Base-by-base conservation (phyloP, 1,140 invertebrate species). In the Lepidurus apus region DNA sequence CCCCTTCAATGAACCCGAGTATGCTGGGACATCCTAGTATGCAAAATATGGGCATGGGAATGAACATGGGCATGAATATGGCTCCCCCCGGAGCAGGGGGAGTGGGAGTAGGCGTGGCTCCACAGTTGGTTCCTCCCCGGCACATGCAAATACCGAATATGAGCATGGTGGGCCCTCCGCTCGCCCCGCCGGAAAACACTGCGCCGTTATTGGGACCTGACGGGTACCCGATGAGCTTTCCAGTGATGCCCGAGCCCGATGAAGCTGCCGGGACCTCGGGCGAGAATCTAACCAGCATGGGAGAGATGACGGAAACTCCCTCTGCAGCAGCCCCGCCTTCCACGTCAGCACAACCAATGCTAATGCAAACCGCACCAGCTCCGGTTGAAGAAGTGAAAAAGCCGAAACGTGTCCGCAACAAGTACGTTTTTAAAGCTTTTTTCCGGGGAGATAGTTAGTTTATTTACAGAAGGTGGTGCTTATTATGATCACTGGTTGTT, bases 221-320 rank as follows among this genome's bases (percentile, higher is more conserved):
- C 53, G 53, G 53, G 13, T 65, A 65, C 53, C 53, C 53, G 53
- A 65, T 65, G 53, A 65, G 53, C 53, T 65, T 65, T 65, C 53
- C 53, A 65, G 53, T 65, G 53, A 65, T 65, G 53, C 53, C 53
- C 53, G 53, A 65, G 53, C 53, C 53, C 53, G 53, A 65, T 65
- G 53, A 65, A 65, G 53, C 53, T 65, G 53, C 53, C 53, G 53
- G 53, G 53, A 65, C 53, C 53, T 65, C 53, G 53, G 53, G 53
- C 53, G 53, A 65, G 53, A 65, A 65, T 65, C 53, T 65, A 21
- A 65, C 17, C 53, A 65, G 53, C 53, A 65, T 65, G 53, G 53
- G 53, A 65, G 53, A 21, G 21, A 11, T 65, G 53, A 65, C 21
- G 53, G 53, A 65, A 65, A 65, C 53, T 65, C 53, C 53, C 53